Evolutionary conservation across 1,140 invertebrate species (phyloP), one percentile per base, ranked within the genome.

Genomic region (Pseudomyrmex gracilis): DNA sequence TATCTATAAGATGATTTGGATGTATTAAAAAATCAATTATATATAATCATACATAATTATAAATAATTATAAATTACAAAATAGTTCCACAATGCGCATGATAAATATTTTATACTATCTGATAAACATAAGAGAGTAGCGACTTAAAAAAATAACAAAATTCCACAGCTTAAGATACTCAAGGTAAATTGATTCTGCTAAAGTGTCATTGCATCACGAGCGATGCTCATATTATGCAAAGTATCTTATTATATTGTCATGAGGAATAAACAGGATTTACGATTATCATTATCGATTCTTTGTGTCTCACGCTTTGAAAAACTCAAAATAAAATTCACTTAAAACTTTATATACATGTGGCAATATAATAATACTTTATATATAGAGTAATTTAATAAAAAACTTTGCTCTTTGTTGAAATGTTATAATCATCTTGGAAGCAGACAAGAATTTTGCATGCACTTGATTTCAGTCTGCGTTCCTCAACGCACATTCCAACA

Each of bases 131-230:
- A 34, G 34, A 34, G 34, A 34, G 34, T 34, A 34, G 34, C 34
- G 34, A 34, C 34, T 34, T 34, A 3, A 34, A 5, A 61, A 20
- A 61, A 61, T 61, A 3, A 12, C 22, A 43, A 53, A 67, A 34
- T 53, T 43, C 49, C 2, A 47, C 22, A 7, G 4, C 2, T 43
- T 66, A 15, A 43, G 17, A 34, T 55, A 9, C 7, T 43, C 47
- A 20, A 64, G 22, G 1, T 8, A 20, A 76, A 43, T 76, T 12
- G 47, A 43, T 76, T 76, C 8, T 53, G 10, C 63, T 76, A 34
- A 63, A n/a, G 15, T 45, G 9, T 1, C 5, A 10, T 76, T 74
- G 51, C 10, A 1, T 76, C 20, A 55, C 43, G 8, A 45, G 24
- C 2, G 4, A 76, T 47, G 53, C 24, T 49, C 9, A 12, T n/a